These are phyloP conservation scores for Archips crataeganus DNA, from an alignment of 2,888 invertebrate species.

Conservation along the genomic window DNA sequence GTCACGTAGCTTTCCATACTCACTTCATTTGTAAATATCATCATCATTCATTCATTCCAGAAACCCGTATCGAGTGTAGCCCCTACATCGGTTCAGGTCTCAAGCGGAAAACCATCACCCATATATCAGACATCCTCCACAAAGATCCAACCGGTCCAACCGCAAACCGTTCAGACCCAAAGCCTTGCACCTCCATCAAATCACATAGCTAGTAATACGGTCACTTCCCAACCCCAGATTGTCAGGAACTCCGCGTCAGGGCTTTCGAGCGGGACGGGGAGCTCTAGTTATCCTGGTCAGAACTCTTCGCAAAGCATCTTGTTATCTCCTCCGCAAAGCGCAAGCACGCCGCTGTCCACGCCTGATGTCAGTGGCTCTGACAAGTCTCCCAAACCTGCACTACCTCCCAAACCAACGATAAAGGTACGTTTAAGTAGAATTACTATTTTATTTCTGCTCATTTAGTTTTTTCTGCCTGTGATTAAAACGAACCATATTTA, in stretches of 20 bases:
- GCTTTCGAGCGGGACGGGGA: slow-evolving; percentile 77
- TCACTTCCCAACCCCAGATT: slow-evolving; percentile 82
- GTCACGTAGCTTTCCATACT: slow-evolving; percentile 52
- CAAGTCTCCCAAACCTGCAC: slow-evolving; percentile 89
- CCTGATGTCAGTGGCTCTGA: slow-evolving; percentile 83
- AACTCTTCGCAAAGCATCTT: slow-evolving; percentile 77
- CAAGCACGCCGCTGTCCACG: slow-evolving; percentile 86
- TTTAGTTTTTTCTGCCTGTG: neutral
- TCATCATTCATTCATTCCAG: slow-evolving; percentile 86
- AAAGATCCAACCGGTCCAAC: slow-evolving; percentile 92
- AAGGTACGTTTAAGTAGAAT: slow-evolving; percentile 66
- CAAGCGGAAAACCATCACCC: slow-evolving; percentile 89
- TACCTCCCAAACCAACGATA: slow-evolving; percentile 93
- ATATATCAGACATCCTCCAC: slow-evolving; percentile 93
- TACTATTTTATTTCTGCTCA: slow-evolving; percentile 17
- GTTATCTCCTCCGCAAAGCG: slow-evolving; percentile 87
- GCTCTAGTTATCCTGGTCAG: slow-evolving; percentile 73
- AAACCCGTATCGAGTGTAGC: slow-evolving; percentile 96
- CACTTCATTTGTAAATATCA: slow-evolving; percentile 78
- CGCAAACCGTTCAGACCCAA: slow-evolving; percentile 88
- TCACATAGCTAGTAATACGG: slow-evolving; percentile 79
- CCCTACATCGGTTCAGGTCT: slow-evolving; percentile 90
- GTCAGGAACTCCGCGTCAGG: slow-evolving; percentile 83
- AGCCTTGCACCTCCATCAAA: slow-evolving; percentile 71
- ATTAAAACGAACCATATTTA: neutral